phyloP scores from a whole-genome alignment of 2,888 invertebrate species.

The Nemotelus pantherinus region DNA sequence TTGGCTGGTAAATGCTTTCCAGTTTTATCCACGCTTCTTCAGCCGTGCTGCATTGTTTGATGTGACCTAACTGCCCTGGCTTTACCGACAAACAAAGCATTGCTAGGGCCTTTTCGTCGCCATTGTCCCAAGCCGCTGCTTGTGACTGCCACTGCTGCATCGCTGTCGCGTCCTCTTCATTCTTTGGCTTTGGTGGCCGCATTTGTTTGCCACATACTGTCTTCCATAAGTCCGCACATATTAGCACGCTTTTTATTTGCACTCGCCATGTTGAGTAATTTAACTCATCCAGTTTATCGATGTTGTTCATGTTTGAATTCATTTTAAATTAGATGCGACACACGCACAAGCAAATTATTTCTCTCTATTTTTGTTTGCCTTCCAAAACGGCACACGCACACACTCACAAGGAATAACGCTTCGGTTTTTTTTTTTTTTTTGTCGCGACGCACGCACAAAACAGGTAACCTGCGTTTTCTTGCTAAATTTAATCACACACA shows the following conservation, averaged over 20 bases:
- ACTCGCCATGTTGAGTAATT: not conserved
- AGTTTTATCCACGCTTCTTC: constrained; percentile 11
- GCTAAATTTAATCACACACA: no score
- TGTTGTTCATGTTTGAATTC: not conserved
- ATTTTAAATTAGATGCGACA: no score
- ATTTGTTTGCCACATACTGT: not conserved
- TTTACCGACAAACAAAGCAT: not conserved
- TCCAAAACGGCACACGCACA: no score
- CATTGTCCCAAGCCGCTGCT: no score
- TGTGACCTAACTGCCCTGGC: not conserved
- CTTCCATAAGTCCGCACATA: not conserved
- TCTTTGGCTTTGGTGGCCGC: not conserved
- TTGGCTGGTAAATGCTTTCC: not conserved
- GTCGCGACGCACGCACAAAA: no score
- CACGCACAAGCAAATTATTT: no score
- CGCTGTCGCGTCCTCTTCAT: not conserved
- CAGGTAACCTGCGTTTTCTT: no score
- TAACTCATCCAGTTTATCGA: not conserved
- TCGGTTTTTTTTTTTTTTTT: no score
- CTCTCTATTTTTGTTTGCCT: no score
- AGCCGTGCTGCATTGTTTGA: not conserved
- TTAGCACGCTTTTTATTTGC: not conserved
- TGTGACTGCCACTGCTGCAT: no score
- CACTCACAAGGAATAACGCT: no score
- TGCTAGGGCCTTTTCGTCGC: not conserved